Conservation (phyloP, 2,888 invertebrate genomes). For the Andricus quercusramuli region DNA sequence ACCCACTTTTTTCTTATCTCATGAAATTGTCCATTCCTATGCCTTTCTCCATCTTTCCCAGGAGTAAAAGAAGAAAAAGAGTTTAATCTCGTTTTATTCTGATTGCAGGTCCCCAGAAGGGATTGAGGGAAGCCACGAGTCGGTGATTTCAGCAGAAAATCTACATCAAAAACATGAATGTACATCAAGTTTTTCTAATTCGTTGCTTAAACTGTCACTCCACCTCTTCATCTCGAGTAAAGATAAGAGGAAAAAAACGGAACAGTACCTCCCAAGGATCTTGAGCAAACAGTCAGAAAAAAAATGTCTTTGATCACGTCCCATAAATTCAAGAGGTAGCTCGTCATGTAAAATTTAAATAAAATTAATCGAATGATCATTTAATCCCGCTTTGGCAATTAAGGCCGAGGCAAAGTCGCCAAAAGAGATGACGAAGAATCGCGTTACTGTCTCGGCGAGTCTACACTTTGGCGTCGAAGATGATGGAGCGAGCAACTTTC, state of each 20-base stretch:
- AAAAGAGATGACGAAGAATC: constrained; percentile 26
- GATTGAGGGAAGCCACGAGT: neutral
- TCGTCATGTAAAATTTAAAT: neutral
- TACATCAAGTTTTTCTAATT: constrained; percentile 12
- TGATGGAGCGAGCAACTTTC: constrained; percentile 1
- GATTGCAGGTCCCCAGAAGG: constrained; percentile 22
- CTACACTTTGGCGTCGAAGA: neutral
- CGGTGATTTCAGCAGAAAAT: neutral
- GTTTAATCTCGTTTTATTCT: constrained; percentile 16
- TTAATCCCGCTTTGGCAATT: constrained; percentile 21
- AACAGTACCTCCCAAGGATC: neutral
- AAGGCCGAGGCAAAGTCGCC: neutral
- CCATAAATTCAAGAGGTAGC: constrained; percentile 28
- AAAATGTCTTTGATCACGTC: constrained; percentile 23
- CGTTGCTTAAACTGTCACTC: neutral
- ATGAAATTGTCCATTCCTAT: neutral
- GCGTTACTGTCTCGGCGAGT: constrained; percentile 4
- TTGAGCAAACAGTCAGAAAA: neutral
- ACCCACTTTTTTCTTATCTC: neutral
- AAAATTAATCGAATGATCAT: constrained; percentile 16
- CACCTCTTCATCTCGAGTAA: neutral
- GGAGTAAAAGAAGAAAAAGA: neutral
- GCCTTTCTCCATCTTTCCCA: neutral
- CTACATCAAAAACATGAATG: neutral
- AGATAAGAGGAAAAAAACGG: constrained; percentile 3